phyloP scores from a whole-genome alignment of 2,888 invertebrate genomes.

The Drosophila imparisetae region DNA sequence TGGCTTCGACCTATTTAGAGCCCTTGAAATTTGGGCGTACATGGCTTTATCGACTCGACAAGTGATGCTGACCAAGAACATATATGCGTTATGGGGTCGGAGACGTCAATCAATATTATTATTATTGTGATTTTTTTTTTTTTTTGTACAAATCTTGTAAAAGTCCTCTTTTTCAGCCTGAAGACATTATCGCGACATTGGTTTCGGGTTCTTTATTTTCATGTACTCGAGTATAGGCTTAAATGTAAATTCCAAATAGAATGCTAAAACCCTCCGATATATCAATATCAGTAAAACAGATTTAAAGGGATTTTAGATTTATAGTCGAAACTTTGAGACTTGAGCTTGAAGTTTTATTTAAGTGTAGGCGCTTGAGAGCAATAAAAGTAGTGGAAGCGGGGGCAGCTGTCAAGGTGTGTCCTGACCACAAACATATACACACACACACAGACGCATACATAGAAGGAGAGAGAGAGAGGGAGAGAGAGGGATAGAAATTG shows the following conservation, averaged over 20 bases:
- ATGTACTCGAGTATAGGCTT: no score
- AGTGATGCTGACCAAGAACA: neutral
- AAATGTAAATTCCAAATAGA: neutral
- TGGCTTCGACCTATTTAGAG: neutral
- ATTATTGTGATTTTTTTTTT: neutral
- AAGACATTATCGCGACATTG: neutral
- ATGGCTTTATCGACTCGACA: neutral
- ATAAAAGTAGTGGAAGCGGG: neutral
- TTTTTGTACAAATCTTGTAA: no score
- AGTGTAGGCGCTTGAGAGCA: neutral
- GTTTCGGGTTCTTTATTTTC: no score
- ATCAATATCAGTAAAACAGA: neutral
- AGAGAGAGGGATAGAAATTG: neutral
- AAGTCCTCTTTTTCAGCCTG: neutral
- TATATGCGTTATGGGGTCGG: neutral
- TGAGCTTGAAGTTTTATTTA: neutral
- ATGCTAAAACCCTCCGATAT: neutral
- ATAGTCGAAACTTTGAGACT: neutral
- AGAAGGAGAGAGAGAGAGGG: neutral
- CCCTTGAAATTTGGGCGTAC: neutral
- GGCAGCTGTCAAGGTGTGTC: conserved; percentile 44
- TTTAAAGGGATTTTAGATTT: neutral
- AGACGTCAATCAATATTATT: neutral
- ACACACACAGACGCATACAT: conserved; percentile 3
- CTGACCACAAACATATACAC: conserved; percentile 16